Base-by-base conservation (phyloP, 2,888 invertebrate species). In the Poecilobothrus nobilitatus region DNA sequence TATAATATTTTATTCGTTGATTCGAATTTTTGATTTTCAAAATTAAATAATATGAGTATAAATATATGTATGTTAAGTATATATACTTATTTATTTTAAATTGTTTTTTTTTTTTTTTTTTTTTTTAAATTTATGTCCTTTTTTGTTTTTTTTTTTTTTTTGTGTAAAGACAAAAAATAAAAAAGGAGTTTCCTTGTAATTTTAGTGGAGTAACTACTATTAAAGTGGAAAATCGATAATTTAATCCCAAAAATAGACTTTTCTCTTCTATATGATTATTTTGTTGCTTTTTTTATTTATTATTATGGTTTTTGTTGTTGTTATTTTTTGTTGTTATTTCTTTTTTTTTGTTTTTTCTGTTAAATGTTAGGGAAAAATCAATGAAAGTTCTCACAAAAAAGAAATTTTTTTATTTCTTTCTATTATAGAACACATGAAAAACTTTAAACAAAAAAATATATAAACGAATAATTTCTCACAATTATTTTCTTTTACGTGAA, bases 221-320 rank as follows among this genome's bases (percentile, higher is more conserved):
- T 21, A 33, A 27, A n/a, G 67, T 41, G 67, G 69, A 69, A 69
- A 69, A 69, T 69, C 69, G 33, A 69, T 69, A 69, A 69, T 21
- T 63, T 63, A 69, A 69, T 69, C 67, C 69, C 69, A 69, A 69
- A 69, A 69, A 69, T 69, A 69, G 69, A 67, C 53, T 53, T 53
- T 10, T 22, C 15, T 18, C 53, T 53, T 53, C 53, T 53, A 53
- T 53, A 53, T 53, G 9, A 53, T 53, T 18, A 12, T 12, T 53
- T 53, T 18, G 53, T 53, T 53, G 53, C 37, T 37, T 1, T 37
- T 34, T 10, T 53, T 53, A 53, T 53, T 44, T 37, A 37, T 37
- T 34, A 37, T 37, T 37, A 37, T 37, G 37, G 6, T 53, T 53
- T 44, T 53, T 53, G 53, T 53, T 53, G 53, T 37, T 37, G 8